Conservation (phyloP, 2,797 vertebrate genomes). For the Orestias chungarensis region DNA sequence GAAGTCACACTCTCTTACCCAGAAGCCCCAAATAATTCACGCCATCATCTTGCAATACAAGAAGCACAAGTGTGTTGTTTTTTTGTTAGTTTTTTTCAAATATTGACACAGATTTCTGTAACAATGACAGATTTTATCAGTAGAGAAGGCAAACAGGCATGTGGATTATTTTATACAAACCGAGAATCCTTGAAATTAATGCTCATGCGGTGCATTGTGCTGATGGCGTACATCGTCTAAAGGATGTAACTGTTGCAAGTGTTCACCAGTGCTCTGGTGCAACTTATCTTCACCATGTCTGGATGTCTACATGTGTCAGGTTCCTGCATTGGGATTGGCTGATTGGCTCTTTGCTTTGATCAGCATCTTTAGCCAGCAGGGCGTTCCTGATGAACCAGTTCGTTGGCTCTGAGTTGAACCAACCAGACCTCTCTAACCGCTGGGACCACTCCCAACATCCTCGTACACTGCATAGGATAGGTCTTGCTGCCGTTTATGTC, state of each 20-base stretch:
- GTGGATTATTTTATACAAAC: too few relatives aligned
- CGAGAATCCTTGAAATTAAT: not conserved
- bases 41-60: slow-evolving; percentile 35
- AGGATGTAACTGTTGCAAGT: too few relatives aligned
- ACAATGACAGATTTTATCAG: not conserved
- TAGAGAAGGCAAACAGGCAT: not conserved
- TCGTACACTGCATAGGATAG: not conserved
- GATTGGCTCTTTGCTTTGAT: too few relatives aligned
- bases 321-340: too few relatives aligned
- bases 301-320: too few relatives aligned
- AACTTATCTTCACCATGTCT: too few relatives aligned
- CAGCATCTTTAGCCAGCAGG: not conserved
- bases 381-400: not conserved
- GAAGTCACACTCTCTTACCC: slow-evolving; percentile 32
- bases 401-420: not conserved
- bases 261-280: not conserved
- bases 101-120: not conserved
- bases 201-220: not conserved
- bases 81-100: slow-evolving; percentile 16
- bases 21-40: slow-evolving; percentile 67
- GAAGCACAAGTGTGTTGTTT: slow-evolving; percentile 8
- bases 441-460: not conserved
- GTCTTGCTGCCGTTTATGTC: not conserved
- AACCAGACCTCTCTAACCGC: too few relatives aligned
- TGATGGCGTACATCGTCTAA: too few relatives aligned